Conservation (phyloP, 2,113 vertebrate genomes). For the Ptilorrhoa leucosticta region DNA sequence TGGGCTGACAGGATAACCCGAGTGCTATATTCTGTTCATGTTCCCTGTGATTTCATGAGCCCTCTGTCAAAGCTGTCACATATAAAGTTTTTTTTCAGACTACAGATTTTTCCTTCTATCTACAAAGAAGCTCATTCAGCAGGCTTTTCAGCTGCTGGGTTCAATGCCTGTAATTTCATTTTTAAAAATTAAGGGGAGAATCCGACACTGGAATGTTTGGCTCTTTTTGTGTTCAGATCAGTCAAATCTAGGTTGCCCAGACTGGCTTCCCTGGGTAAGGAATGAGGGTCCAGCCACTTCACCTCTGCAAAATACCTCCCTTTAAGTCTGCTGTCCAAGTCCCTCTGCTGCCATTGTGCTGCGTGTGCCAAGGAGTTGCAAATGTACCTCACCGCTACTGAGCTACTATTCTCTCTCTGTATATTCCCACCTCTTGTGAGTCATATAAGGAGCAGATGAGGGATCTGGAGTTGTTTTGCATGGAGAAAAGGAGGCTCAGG, state of each 20-base stretch:
- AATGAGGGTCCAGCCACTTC: not conserved
- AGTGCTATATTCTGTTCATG: not conserved
- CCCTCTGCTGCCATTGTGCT: not conserved
- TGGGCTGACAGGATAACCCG: not conserved
- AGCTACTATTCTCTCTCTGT: not conserved
- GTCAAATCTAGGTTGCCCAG: not conserved
- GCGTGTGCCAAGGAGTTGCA: not conserved
- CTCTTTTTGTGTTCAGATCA: not conserved
- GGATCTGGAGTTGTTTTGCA: not conserved
- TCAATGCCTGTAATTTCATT: not conserved
- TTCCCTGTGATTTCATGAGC: not conserved
- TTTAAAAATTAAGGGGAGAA: not conserved
- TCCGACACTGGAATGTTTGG: not conserved
- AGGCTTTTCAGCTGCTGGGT: not conserved
- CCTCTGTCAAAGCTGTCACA: not conserved
- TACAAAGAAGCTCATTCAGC: not conserved
- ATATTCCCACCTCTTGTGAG: not conserved
- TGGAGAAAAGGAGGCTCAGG: not conserved
- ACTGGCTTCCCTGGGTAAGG: not conserved
- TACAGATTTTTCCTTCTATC: not conserved
- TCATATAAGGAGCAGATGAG: not conserved
- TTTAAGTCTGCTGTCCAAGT: not conserved
- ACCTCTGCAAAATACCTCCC: not conserved
- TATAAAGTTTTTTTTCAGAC: not conserved
- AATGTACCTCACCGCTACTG: not conserved